Evolutionary conservation across 2,113 vertebrate species (phyloP).

Genomic region (Arvicanthis niloticus): DNA sequence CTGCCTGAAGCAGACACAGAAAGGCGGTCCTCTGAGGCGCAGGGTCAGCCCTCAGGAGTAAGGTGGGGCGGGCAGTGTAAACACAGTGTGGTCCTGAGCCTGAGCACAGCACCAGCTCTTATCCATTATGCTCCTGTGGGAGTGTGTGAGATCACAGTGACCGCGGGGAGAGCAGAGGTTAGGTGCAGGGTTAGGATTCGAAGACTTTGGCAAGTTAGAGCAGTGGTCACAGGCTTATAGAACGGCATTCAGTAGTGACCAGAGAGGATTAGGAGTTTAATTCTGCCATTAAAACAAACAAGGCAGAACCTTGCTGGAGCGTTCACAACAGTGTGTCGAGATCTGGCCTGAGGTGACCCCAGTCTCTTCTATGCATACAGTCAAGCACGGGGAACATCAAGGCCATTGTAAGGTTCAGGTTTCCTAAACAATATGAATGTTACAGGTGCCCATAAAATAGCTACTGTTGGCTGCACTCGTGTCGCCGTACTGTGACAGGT

Average conservation of each 20-base stretch:
- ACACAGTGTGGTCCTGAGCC: neutral
- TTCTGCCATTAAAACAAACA: slow-evolving; percentile 56
- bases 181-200: neutral
- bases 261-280: slow-evolving; percentile 42
- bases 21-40: neutral
- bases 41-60: neutral
- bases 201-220: neutral
- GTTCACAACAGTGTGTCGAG: slow-evolving; percentile 41
- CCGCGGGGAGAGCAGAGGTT: neutral
- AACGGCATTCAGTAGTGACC: neutral
- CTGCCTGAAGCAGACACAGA: neutral
- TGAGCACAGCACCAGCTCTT: no score
- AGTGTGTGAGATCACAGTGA: neutral
- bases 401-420: slow-evolving; percentile 4
- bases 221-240: neutral
- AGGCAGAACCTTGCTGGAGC: neutral
- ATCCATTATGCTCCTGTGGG: no score
- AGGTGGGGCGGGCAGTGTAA: neutral
- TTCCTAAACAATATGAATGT: slow-evolving; percentile 30
- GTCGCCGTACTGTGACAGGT: slow-evolving; percentile 36
- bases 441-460: slow-evolving; percentile 27
- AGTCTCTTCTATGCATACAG: neutral
- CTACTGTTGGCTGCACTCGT: neutral
- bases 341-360: slow-evolving; percentile 40
- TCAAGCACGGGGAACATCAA: neutral